Evolutionary conservation across 2,888 invertebrate genomes (phyloP).

Genomic region (Myathropa florea): DNA sequence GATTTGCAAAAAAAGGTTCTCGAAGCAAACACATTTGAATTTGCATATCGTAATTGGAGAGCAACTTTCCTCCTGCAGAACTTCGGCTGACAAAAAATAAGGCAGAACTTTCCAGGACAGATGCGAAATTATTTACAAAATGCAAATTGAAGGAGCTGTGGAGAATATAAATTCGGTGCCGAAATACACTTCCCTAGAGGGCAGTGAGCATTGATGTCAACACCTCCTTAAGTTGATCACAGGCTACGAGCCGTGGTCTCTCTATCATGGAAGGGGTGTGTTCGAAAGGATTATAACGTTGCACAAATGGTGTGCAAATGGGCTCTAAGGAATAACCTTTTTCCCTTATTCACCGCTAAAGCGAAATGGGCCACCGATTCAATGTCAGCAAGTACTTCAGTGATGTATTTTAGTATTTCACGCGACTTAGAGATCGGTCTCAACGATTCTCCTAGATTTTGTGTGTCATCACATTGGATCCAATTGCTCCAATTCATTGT

Average conservation of each 20-base stretch:
- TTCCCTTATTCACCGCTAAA: too few relatives aligned
- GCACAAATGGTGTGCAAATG: too few relatives aligned
- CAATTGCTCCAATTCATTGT: too few relatives aligned
- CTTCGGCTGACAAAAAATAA: background rate
- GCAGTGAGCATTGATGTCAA: background rate
- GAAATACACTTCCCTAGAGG: background rate
- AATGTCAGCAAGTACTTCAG: too few relatives aligned
- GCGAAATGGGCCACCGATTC: too few relatives aligned
- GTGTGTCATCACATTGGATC: too few relatives aligned
- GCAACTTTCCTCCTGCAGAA: background rate
- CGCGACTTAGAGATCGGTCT: too few relatives aligned
- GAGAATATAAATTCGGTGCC: constrained; percentile 1
- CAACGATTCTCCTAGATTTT: too few relatives aligned
- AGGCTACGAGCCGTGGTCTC: background rate
- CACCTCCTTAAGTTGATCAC: background rate
- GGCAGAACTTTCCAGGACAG: background rate
- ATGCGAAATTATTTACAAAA: background rate
- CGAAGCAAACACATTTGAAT: background rate
- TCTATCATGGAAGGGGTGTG: too few relatives aligned
- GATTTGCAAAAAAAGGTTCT: background rate
- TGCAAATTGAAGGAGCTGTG: constrained; percentile 11
- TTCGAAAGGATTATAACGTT: too few relatives aligned
- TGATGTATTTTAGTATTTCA: too few relatives aligned
- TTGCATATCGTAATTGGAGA: background rate
- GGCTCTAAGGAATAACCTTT: too few relatives aligned